Evolutionary conservation across 2,888 invertebrate genomes (phyloP).

Genomic region (Phyllotreta striolata): DNA sequence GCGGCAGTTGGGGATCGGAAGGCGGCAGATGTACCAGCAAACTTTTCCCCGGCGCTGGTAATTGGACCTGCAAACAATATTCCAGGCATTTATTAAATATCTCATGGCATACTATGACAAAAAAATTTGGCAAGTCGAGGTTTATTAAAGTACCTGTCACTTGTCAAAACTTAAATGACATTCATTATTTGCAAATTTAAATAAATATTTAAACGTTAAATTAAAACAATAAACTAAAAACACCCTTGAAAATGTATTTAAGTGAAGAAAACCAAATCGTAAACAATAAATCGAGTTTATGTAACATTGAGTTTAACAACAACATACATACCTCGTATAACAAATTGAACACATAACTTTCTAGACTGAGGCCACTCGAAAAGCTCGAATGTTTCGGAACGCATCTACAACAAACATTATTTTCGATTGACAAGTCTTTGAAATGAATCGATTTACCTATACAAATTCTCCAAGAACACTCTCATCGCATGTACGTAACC

Average conservation of each 20-base stretch:
- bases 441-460: slow-evolving; percentile 72
- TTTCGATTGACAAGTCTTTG: slow-evolving; percentile 10
- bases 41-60: slow-evolving; percentile 89
- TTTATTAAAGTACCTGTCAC: too few species aligned
- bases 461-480: slow-evolving; percentile 86
- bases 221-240: slow-evolving; percentile 6
- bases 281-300: background rate
- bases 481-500: slow-evolving; percentile 89
- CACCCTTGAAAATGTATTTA: background rate
- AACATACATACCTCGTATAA: slow-evolving; percentile 80
- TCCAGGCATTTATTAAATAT: slow-evolving; percentile 1
- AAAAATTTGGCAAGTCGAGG: too few species aligned
- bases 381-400: slow-evolving; percentile 80
- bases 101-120: too few species aligned
- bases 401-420: slow-evolving; percentile 66
- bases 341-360: slow-evolving; percentile 94
- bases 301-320: background rate
- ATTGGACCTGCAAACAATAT: slow-evolving; percentile 56
- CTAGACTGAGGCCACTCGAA: slow-evolving; percentile 74
- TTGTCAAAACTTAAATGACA: too few species aligned
- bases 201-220: slow-evolving; percentile 5
- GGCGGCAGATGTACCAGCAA: slow-evolving; percentile 79
- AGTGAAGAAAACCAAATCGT: background rate
- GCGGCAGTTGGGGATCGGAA: slow-evolving; percentile 72
- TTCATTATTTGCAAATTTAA: too few species aligned